Conservation (phyloP, 2,113 vertebrate genomes). For the Bothrops jararaca region DNA sequence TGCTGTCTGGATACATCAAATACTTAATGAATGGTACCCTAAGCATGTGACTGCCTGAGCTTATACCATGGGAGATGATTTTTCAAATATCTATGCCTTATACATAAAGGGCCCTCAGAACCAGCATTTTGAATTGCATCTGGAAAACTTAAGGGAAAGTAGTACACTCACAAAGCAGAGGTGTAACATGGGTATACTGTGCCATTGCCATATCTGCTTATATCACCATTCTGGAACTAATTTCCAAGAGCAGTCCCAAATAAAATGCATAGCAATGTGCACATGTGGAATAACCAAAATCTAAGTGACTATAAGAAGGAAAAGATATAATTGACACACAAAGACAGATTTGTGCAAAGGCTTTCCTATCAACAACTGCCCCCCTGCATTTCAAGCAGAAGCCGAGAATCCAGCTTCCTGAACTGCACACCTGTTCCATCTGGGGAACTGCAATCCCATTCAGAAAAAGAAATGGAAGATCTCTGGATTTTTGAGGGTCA, state of each 20-base stretch:
- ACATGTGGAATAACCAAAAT: not conserved
- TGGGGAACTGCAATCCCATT: not conserved
- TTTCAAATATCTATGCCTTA: not conserved
- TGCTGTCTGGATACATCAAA: not conserved
- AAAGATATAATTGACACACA: not conserved
- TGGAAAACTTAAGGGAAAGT: not conserved
- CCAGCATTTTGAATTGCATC: not conserved
- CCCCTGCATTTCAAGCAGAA: not conserved
- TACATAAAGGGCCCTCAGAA: not conserved
- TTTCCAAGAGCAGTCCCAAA: not conserved
- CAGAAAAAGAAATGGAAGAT: not conserved
- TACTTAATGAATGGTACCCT: not conserved
- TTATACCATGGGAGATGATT: not conserved
- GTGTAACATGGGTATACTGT: not conserved
- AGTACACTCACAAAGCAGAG: not conserved
- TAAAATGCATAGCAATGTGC: not conserved
- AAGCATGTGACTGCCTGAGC: not conserved
- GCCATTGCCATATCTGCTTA: not conserved
- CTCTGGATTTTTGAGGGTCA: not conserved
- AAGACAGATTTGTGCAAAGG: not conserved
- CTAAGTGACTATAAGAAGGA: not conserved
- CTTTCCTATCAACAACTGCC: not conserved
- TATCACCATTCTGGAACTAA: not conserved
- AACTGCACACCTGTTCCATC: not conserved
- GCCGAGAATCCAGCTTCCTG: not conserved